Base-by-base conservation (phyloP, 2,113 vertebrate genomes). In the Ranitomeya imitator region DNA sequence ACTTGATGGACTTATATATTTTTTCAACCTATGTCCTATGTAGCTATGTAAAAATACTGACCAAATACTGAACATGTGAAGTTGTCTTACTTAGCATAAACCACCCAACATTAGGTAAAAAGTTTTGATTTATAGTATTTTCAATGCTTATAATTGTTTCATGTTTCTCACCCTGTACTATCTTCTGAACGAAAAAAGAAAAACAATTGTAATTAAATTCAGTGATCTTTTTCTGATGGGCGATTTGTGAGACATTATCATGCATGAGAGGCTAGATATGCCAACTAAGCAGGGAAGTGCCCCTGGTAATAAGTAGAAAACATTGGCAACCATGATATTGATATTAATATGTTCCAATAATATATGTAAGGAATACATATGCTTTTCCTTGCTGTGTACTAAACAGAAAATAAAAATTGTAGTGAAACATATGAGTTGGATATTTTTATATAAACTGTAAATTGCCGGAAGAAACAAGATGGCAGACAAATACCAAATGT, bases 401-500 rank as follows among this genome's bases (percentile, higher is more conserved):
- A 79, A 65, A 86, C 26, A 65, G 21, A 55, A 60, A 65, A 79
- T 54, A 52, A 79, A 86, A 57, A 54, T 9, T 19, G 19, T n/a
- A 76, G 9, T 10, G 57, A 74, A 84, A 61, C 59, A 63, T 65
- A 83, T 85, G 86, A 79, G n/a, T 71, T 88, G 65, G 54, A 78
- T 57, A 18, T 54, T 84, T 88, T 69, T 85, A 45, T 69, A 69
- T 79, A 79, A n/a, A 55, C 82, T 84, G 82, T 52, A 85, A 79
- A 57, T 85, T 88, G 73, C 81, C 82, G 54, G 26, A 85, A 84
- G 81, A 76, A 79, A 88, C 51, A 85, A 85, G 45, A 85, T 85
- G 81, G 81, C 60, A 85, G 54, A 81, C 82, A 79, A 63, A 84
- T 88, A 85, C 87, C 82, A 88, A 88, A 88, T 88, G 87, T 85